Base-by-base conservation (phyloP, 2,797 vertebrate species). In the Erethizon dorsatum region DNA sequence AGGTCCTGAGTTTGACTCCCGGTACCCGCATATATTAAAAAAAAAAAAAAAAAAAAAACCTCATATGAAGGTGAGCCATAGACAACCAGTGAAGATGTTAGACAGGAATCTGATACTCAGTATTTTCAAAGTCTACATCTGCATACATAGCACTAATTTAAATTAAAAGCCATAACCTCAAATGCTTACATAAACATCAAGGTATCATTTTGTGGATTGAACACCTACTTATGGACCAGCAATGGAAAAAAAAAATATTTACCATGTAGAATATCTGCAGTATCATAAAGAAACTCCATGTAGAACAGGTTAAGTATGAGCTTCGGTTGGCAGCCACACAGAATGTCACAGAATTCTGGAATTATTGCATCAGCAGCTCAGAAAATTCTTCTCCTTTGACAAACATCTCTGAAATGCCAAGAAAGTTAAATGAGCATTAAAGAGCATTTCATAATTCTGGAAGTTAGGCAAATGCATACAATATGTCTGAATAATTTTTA, bases 181-280 rank as follows among this genome's bases (percentile, higher is more conserved):
- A 37, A 37, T 37, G 15, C 14, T 69, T 37, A 18, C 33, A 37
- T 20, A 18, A 18, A 37, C 6, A 69, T 37, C 67, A 37, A 37
- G 67, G n/a, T 37, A 20, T 3, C n/a, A 37, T 69, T 37, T 18
- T 69, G n/a, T 20, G n/a, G n/a, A 8, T 18, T 37, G 67, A 69
- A 37, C 7, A 69, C n/a, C n/a, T 69, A 8, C 4, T 6, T 69
- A 20, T 69, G 5, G 1, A 69, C 3, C 31, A 3, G n/a, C n/a
- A 37, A 69, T 31, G n/a, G 33, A 37, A n/a, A 63, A 14, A 31
- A 2, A 4, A 56, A 56, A 56, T 56, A 69, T 7, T 67, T 69
- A 9, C 1, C 6, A 7, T 6, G 1, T n/a, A 17, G 11, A 15
- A n/a, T 14, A 67, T 6, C 65, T 18, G 15, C 18, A 9, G n/a